Percentiles rank a stretch among this genome's conserved stretches.
These are phyloP conservation scores for Uria lomvia DNA, from an alignment of 2,113 vertebrate species.

Conservation along the genomic window DNA sequence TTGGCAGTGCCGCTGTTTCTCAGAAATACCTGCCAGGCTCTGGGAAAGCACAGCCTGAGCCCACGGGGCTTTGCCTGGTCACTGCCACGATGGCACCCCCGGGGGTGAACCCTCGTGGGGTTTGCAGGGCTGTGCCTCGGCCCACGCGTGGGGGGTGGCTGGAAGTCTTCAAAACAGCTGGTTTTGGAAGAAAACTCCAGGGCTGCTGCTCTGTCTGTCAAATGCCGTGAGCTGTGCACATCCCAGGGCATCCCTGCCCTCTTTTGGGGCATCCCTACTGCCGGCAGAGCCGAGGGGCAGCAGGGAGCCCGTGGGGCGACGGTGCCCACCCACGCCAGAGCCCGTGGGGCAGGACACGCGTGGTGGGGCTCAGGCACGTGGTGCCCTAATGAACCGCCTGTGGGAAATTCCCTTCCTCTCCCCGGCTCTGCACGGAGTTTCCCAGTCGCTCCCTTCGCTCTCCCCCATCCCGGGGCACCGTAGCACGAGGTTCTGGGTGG, in stretches of 20 bases:
- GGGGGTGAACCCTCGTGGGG: neutral
- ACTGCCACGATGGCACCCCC: accelerated
- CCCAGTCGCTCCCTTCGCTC: neutral
- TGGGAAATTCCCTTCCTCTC: neutral
- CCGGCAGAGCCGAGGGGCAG: neutral
- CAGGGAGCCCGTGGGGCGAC: accelerated
- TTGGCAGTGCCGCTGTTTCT: neutral
- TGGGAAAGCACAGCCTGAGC: neutral
- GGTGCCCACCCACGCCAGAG: neutral
- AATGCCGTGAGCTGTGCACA: neutral
- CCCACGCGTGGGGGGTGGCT: accelerated
- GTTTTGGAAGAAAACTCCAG: neutral
- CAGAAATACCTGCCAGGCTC: neutral
- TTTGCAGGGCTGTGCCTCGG: neutral
- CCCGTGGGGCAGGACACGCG: neutral
- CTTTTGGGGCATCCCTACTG: neutral
- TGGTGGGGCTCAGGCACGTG: neutral
- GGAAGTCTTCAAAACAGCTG: neutral
- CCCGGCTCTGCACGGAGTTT: neutral
- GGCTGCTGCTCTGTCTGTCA: neutral
- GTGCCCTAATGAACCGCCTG: neutral
- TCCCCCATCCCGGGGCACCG: no score
- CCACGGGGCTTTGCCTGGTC: neutral
- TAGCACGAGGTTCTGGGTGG: neutral
- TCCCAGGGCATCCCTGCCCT: neutral